These are phyloP conservation scores for Latheticus oryzae DNA, from an alignment of 2,888 invertebrate genomes.

Conservation along the genomic window DNA sequence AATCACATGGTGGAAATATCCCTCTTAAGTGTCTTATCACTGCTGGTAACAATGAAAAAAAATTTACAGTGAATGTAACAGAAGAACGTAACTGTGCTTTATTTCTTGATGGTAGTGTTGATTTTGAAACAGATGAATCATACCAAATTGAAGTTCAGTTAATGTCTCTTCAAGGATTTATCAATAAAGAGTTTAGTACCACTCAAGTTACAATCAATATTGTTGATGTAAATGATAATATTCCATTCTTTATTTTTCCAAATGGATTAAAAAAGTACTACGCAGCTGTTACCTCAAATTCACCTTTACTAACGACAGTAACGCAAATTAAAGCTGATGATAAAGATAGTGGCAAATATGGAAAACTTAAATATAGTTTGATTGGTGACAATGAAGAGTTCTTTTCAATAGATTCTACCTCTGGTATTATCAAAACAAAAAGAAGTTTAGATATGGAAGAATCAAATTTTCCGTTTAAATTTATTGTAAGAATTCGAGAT, in stretches of 20 bases:
- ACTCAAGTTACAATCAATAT: conserved; percentile 85
- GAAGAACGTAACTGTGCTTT: conserved; percentile 88
- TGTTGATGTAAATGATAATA: conserved; percentile 90
- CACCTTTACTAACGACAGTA: conserved; percentile 80
- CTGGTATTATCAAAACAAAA: conserved; percentile 82
- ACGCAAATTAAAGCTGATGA: conserved; percentile 88
- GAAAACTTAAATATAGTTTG: conserved; percentile 78
- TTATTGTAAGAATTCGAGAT: conserved; percentile 79
- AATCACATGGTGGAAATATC: conserved; percentile 75
- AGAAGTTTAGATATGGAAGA: conserved; percentile 75
- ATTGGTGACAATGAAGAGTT: conserved; percentile 69
- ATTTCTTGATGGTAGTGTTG: conserved; percentile 77
- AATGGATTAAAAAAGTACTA: conserved; percentile 79
- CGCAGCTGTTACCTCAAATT: conserved; percentile 80
- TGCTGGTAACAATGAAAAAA: conserved; percentile 79
- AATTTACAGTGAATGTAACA: conserved; percentile 79
- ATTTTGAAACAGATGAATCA: conserved; percentile 80
- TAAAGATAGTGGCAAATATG: conserved; percentile 85
- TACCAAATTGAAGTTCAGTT: conserved; percentile 83
- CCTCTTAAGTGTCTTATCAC: conserved; percentile 84
- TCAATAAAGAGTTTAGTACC: conserved; percentile 80
- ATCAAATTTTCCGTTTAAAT: conserved; percentile 77
- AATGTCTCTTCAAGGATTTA: conserved; percentile 82
- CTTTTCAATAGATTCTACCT: conserved; percentile 78
- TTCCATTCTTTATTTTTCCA: conserved; percentile 83